phyloP scores from a whole-genome alignment of 2,888 invertebrate genomes.

The Polylopha cassiicola region DNA sequence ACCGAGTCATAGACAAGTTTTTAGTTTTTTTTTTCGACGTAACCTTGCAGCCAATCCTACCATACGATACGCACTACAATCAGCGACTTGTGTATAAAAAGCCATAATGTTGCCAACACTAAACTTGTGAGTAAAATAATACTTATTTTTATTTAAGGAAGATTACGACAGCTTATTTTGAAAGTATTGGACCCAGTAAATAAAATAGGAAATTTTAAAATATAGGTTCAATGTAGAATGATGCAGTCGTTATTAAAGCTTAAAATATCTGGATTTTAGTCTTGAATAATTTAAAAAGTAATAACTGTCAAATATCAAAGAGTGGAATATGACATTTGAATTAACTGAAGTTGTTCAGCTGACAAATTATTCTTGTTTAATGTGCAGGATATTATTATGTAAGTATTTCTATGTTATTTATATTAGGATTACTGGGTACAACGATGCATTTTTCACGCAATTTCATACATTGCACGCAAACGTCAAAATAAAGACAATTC shows the following conservation, averaged over 20 bases:
- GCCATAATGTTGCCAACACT: constrained; percentile 59
- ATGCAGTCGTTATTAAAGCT: constrained; percentile 3
- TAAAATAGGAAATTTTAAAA: constrained; percentile 12
- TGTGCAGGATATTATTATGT: too few relatives aligned
- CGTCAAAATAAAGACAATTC: too few relatives aligned
- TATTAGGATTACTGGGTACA: constrained; percentile 7
- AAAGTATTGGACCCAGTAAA: constrained; percentile 21
- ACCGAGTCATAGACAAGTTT: constrained; percentile 7
- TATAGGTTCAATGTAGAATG: neutral
- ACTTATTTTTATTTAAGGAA: constrained; percentile 19
- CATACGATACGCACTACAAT: constrained; percentile 61
- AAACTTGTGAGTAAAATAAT: constrained; percentile 45
- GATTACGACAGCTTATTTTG: constrained; percentile 18
- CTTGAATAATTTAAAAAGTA: constrained; percentile 4
- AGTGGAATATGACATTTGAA: too few relatives aligned
- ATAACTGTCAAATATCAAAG: too few relatives aligned
- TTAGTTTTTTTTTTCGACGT: constrained; percentile 32
- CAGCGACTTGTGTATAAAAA: constrained; percentile 65
- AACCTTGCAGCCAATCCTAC: constrained; percentile 56
- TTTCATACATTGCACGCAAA: constrained; percentile 1
- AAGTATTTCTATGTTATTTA: neutral
- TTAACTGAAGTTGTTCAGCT: too few relatives aligned
- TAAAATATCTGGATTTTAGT: constrained; percentile 1
- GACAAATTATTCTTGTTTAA: too few relatives aligned
- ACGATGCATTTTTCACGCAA: constrained; percentile 3